Base-by-base conservation (phyloP, 1,140 invertebrate genomes). In the Macrosteles quadrilineatus region DNA sequence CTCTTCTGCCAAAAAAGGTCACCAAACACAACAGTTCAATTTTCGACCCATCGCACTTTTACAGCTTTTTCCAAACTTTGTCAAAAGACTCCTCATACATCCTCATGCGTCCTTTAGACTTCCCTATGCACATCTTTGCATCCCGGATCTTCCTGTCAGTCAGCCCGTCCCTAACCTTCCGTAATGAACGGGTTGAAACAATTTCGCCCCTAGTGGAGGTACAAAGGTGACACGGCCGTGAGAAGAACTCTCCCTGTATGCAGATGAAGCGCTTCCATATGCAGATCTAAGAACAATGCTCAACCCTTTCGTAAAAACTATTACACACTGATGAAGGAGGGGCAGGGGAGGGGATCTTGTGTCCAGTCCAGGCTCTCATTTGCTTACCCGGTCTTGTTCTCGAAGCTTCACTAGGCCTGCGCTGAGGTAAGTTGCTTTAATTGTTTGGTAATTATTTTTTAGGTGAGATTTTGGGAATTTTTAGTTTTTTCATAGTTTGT, bases 281-380 rank as follows among this genome's bases (percentile, higher is more conserved):
- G 23, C 55, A 59, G 55, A 59, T 63, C 59, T 63, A 63, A 63
- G 59, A 63, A 63, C 59, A 63, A 63, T 63, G 30, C 59, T 36
- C 31, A 29, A 63, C 59, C 59, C 59, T 63, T 63, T 36, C 32
- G 59, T 63, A 63, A 63, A 63, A 63, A 63, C 59, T 63, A 63
- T 63, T 63, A 63, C 59, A 30, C 31, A 63, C 17, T 25, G 27
- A n/a, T 63, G 30, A 30, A 63, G 30, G 59, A 63, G 29, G 59
- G 29, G 59, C 9, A 25, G 55, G 55, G 31, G 59, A 17, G 59
- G 31, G 59, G 29, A 63, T 29, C 59, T 63, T 19, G 59, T 63
- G 59, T 32, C 17, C 17, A 29, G n/a, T 63, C 59, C 25, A 17
- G 29, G 59, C 32, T 1, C 47, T 50, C 47, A 50, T 50, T 50